Percentiles rank a stretch among this genome's conserved stretches.
Evolutionary conservation across 2,113 vertebrate species (phyloP).

Genomic region (Microcebus murinus): DNA sequence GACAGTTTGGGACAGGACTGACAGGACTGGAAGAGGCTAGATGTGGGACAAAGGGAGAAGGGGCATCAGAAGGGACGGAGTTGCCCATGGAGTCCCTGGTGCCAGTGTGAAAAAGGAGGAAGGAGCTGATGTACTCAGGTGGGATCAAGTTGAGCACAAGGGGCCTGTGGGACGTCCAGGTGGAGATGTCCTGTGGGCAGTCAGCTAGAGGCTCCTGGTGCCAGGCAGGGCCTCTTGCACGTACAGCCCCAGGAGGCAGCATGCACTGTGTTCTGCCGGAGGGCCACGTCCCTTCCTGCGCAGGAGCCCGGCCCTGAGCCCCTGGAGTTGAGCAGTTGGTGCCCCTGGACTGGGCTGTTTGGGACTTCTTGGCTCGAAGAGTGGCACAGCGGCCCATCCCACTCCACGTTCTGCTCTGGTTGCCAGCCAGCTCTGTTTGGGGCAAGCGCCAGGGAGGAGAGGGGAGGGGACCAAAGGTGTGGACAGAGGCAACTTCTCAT

Average conservation of each 20-base stretch:
- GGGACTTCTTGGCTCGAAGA: not conserved
- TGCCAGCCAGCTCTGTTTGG: not conserved
- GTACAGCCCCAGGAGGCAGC: no score
- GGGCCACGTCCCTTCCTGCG: not conserved
- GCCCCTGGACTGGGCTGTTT: not conserved
- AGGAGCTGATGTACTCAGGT: not conserved
- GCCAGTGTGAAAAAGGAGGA: not conserved
- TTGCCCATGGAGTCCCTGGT: not conserved
- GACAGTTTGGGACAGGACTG: not conserved
- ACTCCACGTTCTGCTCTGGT: not conserved
- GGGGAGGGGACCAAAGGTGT: not conserved
- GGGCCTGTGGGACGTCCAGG: not conserved
- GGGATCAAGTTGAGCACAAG: not conserved
- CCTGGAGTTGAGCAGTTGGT: not conserved
- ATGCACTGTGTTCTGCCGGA: not conserved
- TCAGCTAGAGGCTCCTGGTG: not conserved
- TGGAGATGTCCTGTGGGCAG: not conserved
- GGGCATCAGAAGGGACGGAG: not conserved
- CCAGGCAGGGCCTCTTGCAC: not conserved
- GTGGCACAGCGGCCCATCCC: not conserved
- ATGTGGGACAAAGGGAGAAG: not conserved
- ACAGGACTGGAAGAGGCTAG: not conserved
- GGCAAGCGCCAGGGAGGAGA: not conserved
- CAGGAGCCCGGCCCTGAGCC: not conserved
- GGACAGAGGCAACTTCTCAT: conserved; percentile 5